phyloP scores from a whole-genome alignment of 2,797 vertebrate species.

The Amazona finschi region DNA sequence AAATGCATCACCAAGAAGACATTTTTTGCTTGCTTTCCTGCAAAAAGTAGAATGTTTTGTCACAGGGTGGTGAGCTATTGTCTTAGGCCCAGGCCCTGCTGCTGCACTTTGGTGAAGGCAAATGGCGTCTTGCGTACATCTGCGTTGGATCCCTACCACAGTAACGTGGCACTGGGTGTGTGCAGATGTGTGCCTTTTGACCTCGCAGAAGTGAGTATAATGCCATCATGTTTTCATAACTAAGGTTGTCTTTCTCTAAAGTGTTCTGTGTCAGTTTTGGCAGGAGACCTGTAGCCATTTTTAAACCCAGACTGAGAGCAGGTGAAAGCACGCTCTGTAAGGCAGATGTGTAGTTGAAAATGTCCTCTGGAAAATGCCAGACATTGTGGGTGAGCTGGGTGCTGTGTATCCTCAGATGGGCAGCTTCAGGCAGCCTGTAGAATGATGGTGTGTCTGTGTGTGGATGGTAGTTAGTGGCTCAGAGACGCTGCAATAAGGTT shows the following conservation, averaged over 20 bases:
- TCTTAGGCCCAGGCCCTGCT: not conserved
- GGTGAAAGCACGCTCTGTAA: not conserved
- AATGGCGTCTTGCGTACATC: too few relatives aligned
- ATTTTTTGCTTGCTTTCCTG: not conserved
- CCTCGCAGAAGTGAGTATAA: not conserved
- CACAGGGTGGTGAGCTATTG: not conserved
- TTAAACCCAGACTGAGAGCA: not conserved
- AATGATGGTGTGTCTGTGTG: not conserved
- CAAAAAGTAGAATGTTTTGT: not conserved
- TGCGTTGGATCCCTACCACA: not conserved
- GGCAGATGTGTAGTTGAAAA: not conserved
- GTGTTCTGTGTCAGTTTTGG: not conserved
- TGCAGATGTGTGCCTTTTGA: not conserved
- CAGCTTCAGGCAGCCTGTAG: not conserved
- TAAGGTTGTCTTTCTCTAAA: not conserved
- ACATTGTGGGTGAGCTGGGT: not conserved
- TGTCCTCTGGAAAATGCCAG: not conserved
- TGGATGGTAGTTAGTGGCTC: not conserved
- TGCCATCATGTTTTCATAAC: not conserved
- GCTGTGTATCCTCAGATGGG: not conserved
- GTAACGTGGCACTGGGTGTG: fast-evolving
- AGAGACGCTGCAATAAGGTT: not conserved
- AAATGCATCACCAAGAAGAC: not conserved
- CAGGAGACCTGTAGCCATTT: not conserved
- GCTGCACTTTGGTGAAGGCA: not conserved